A percentile compares a stretch with the other conserved stretches of the same genome.
phyloP scores from a whole-genome alignment of 2,113 vertebrate species.

The Erpornis zantholeuca region DNA sequence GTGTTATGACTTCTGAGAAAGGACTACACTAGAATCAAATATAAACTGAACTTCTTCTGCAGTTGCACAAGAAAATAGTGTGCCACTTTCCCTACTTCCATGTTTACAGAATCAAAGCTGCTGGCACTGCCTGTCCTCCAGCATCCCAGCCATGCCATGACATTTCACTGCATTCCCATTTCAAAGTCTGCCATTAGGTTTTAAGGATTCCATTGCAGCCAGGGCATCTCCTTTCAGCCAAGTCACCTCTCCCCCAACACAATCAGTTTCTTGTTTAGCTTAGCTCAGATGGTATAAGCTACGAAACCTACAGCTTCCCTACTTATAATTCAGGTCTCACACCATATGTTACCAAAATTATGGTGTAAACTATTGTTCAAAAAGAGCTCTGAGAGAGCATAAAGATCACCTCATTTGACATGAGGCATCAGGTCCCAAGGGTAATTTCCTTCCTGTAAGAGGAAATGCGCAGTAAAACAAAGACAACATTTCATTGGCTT shows the following conservation, averaged over 20 bases:
- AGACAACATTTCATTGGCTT: neutral
- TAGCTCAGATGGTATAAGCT: neutral
- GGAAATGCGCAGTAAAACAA: neutral
- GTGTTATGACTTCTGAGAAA: neutral
- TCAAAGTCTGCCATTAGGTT: neutral
- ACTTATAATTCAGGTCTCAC: neutral
- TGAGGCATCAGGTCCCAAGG: neutral
- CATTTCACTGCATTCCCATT: neutral
- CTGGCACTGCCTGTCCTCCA: neutral
- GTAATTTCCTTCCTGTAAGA: neutral
- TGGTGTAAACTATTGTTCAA: neutral
- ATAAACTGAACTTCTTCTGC: neutral
- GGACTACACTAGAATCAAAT: neutral
- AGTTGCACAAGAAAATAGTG: neutral
- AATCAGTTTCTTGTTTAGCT: neutral
- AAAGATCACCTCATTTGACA: neutral
- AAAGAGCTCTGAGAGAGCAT: neutral
- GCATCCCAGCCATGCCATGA: neutral
- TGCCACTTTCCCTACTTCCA: rapidly evolving
- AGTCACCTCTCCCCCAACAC: neutral
- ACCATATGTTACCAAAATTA: neutral
- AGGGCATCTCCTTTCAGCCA: neutral
- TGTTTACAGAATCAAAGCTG: neutral
- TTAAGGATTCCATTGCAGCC: neutral
- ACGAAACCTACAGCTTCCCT: neutral